These are phyloP conservation scores for Drosophila dunni DNA, from an alignment of 1,140 invertebrate species.

Conservation along the genomic window DNA sequence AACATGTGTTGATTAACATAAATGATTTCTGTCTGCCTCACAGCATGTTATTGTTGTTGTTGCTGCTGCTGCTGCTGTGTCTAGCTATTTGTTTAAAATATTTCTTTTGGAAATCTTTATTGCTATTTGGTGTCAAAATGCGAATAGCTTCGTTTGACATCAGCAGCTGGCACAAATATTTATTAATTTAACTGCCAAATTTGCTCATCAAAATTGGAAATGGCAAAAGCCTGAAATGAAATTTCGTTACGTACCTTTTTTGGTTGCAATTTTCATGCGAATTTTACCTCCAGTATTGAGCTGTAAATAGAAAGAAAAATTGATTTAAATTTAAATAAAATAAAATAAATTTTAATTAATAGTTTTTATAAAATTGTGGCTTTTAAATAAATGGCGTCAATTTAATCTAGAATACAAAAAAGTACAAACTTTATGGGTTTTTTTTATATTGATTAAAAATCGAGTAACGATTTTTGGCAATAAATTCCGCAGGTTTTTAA, in stretches of 20 bases:
- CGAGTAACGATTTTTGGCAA: conserved; percentile 10
- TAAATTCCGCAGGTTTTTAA: neutral
- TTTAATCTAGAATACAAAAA: too few species aligned
- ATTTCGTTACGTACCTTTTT: conserved; percentile 61
- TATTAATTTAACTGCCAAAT: conserved; percentile 76
- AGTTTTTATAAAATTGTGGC: too few species aligned
- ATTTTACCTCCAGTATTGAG: conserved; percentile 21
- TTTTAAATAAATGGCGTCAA: too few species aligned
- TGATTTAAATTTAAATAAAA: neutral
- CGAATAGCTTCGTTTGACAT: conserved; percentile 45
- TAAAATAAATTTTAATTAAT: too few species aligned
- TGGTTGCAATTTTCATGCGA: conserved; percentile 73
- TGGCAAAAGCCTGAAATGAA: conserved; percentile 1
- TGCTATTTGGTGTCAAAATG: conserved; percentile 69
- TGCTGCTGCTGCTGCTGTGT: conserved; percentile 35
- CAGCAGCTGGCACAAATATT: conserved; percentile 69
- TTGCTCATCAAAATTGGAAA: conserved; percentile 29
- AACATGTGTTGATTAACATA: conserved; percentile 82
- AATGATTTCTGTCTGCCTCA: conserved; percentile 71
- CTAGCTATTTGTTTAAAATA: conserved; percentile 58
- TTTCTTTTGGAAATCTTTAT: conserved; percentile 65
- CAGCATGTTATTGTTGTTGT: conserved; percentile 36
- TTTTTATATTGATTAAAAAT: conserved; percentile 34
- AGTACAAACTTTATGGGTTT: too few species aligned
- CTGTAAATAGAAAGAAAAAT: conserved; percentile 63